These are phyloP conservation scores for Rutpela maculata DNA, from an alignment of 2,888 invertebrate species.

Conservation along the genomic window DNA sequence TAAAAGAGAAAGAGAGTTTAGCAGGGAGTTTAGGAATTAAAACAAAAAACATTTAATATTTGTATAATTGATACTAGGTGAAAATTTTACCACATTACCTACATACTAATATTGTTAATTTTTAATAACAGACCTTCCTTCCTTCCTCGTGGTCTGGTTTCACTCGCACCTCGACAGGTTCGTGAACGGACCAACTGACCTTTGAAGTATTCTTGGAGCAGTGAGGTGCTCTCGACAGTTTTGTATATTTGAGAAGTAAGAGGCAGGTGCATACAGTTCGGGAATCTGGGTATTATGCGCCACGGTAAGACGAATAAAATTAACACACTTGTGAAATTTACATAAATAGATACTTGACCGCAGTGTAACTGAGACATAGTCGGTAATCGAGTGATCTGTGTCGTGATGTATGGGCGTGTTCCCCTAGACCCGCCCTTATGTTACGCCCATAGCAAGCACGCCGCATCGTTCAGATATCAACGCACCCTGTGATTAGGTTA, in stretches of 20 bases:
- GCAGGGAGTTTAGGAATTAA: no score
- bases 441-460: slow-evolving; percentile 60
- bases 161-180: neutral
- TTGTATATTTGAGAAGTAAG: neutral
- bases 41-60: no score
- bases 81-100: neutral
- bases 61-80: neutral
- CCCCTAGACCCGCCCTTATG: slow-evolving; percentile 65
- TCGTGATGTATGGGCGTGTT: slow-evolving; percentile 71
- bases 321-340: slow-evolving; percentile 32
- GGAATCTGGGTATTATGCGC: neutral
- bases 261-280: neutral
- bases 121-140: neutral
- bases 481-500: slow-evolving; percentile 73
- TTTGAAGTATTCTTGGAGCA: slow-evolving; percentile 8
- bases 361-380: slow-evolving; percentile 46
- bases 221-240: slow-evolving; percentile 14
- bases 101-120: slow-evolving; percentile 1
- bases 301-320: slow-evolving; percentile 14
- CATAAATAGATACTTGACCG: slow-evolving; percentile 39
- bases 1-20: no score
- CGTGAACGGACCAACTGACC: neutral
- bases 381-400: slow-evolving; percentile 63
- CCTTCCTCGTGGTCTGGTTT: neutral
- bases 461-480: slow-evolving; percentile 56